phyloP scores from a whole-genome alignment of 1,140 invertebrate species.

The Whitmania pigra region DNA sequence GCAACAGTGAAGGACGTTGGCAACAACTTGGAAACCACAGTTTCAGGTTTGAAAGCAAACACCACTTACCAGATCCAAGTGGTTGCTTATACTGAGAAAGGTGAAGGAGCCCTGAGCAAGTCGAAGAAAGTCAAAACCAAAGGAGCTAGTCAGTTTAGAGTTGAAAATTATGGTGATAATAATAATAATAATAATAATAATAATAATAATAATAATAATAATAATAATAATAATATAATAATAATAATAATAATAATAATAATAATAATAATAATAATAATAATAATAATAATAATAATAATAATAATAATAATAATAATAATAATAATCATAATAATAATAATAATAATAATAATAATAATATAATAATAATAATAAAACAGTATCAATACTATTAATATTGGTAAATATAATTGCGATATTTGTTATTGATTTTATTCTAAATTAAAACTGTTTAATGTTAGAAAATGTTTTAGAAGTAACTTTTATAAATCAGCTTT shows the following conservation, averaged over 20 bases:
- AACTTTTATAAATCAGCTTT: too few species aligned
- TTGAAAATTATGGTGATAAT: too few species aligned
- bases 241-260: too few species aligned
- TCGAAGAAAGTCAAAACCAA: constrained; percentile 72
- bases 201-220: too few species aligned
- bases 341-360: too few species aligned
- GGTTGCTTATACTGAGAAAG: constrained; percentile 80
- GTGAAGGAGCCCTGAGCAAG: constrained; percentile 74
- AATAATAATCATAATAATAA: too few species aligned
- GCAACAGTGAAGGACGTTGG: constrained; percentile 36
- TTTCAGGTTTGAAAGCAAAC: constrained; percentile 77
- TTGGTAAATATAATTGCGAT: not conserved
- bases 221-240: too few species aligned
- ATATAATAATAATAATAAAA: too few species aligned
- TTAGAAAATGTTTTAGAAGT: not conserved
- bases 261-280: too few species aligned
- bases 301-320: too few species aligned
- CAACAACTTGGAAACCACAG: constrained; percentile 61
- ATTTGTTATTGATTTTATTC: not conserved
- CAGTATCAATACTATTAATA: not conserved
- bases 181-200: too few species aligned
- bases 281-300: too few species aligned
- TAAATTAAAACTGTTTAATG: constrained; percentile 2
- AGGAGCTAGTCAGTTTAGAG: constrained; percentile 54
- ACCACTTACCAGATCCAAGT: constrained; percentile 69